Base-by-base conservation (phyloP, 1,140 invertebrate genomes). In the Hyles euphorbiae region DNA sequence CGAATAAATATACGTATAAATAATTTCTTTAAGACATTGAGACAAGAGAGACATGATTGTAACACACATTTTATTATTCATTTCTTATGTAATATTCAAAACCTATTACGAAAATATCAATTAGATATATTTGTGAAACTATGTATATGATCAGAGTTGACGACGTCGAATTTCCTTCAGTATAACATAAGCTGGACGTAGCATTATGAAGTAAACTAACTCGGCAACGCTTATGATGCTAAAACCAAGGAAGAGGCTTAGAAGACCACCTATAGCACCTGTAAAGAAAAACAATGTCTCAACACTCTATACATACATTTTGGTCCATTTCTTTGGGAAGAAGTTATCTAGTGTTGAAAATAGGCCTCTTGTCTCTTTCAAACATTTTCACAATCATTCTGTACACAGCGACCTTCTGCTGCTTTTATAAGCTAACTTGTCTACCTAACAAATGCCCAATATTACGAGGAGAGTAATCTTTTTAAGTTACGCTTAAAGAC, bases 241-340 rank as follows among this genome's bases (percentile, higher is more conserved):
- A 65, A 92, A 92, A n/a, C 91, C 92, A 3, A 90, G 79, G 59
- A 91, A 92, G 0, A 92, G 71, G 36, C 91, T 91, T 3, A 92
- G 71, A 0, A 92, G 72, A 40, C 91, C 91, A 1, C 92, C 91
- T 53, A 91, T 91, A 3, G 90, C 90, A 61, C 90, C 92, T 93
- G 72, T 6, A 71, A 69, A 43, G 34, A 33, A 53, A 69, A 58
- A 61, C 12, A 22, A 60, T 40, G 58, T 34, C 51, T n/a, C 40
- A 32, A 43, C 49, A 51, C 46, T 22, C 22, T 51, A 56, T 53
- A 22, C 22, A 22, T 22, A 22, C 22, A 22, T 22, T 22, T 22
- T 22, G 22, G 22, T 22, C 22, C 22, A 22, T 22, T 22, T 22
- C 22, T 22, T 22, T 22, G 22, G 22, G 22, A 22, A 22, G 22